Conservation (phyloP, 1,140 invertebrate genomes). For the Orchestia grillus region DNA sequence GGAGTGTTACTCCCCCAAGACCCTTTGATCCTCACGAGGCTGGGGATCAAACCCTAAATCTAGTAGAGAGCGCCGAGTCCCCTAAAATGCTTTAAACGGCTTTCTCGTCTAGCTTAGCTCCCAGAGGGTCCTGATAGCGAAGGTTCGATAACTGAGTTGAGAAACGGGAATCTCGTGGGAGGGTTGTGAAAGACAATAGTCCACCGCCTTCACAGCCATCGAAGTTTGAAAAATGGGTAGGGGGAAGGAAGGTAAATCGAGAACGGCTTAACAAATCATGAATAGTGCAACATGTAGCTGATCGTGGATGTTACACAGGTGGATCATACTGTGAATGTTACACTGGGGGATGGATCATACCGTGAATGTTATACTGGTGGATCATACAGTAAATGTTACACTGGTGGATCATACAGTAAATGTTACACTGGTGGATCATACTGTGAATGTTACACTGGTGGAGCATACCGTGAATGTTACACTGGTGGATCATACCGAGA, state of each 20-base stretch:
- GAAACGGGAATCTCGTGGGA: background rate
- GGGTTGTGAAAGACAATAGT: background rate
- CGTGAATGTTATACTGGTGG: background rate
- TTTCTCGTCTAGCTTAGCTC: background rate
- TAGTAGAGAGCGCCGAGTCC: background rate
- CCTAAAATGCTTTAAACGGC: background rate
- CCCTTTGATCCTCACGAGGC: background rate
- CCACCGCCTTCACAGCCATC: background rate
- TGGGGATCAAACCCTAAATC: background rate
- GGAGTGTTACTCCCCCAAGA: background rate
- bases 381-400: no score
- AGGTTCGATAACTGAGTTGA: background rate
- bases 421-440: no score
- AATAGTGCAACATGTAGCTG: background rate
- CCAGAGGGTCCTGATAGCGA: background rate
- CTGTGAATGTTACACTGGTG: no score
- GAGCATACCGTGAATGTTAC: no score
- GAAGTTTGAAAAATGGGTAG: background rate
- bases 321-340: no score
- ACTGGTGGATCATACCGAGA: background rate
- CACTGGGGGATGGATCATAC: no score
- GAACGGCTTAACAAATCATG: background rate
- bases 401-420: no score
- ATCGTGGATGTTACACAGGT: background rate
- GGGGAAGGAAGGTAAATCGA: background rate